Evolutionary conservation across 2,888 invertebrate species (phyloP), one percentile per base, ranked within the genome.

Genomic region (Rhimphoctona megacephalus): DNA sequence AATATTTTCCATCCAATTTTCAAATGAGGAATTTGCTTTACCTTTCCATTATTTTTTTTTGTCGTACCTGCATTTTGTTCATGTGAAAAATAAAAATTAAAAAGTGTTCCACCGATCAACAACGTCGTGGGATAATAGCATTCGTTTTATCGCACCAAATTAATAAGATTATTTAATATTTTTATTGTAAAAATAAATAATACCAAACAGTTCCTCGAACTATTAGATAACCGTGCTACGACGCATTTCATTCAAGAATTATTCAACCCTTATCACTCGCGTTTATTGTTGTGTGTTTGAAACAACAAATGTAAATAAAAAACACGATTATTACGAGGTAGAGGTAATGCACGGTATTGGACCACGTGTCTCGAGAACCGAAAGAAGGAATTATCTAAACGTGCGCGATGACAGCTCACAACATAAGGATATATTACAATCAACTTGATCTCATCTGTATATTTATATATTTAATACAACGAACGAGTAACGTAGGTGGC

Each of bases 131-230:
- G 9, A n/a, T n/a, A n/a, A n/a, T 22, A 3, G 9, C 3, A 33
- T 66, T 33, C n/a, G n/a, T 54, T 61, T 61, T 19, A 61, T 61
- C 43, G 19, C 9, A 43, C 22, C 49, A 11, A 2, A 14, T 54
- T 33, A 6, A 33, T 22, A 25, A 39, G 33, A 43, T 33, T 61
- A 36, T 67, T 52, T 33, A 33, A 33, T 57, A 64, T 72, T 73
- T 73, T 52, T 73, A 25, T 33, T 30, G n/a, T 36, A 11, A 49
- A 77, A 49, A 64, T 46, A 64, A 80, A 72, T 72, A 72, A 72
- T 69, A n/a, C 19, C 30, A 25, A 9, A 61, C 30, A 64, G 69
- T 85, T 85, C 85, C 64, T 17, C 61, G 82, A 85, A 82, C 33
- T 79, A 66, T 74, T 17, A 64, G 77, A 78, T 43, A 83, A 72